Base-by-base conservation (phyloP, 2,113 vertebrate genomes). In the Furnarius figulus region DNA sequence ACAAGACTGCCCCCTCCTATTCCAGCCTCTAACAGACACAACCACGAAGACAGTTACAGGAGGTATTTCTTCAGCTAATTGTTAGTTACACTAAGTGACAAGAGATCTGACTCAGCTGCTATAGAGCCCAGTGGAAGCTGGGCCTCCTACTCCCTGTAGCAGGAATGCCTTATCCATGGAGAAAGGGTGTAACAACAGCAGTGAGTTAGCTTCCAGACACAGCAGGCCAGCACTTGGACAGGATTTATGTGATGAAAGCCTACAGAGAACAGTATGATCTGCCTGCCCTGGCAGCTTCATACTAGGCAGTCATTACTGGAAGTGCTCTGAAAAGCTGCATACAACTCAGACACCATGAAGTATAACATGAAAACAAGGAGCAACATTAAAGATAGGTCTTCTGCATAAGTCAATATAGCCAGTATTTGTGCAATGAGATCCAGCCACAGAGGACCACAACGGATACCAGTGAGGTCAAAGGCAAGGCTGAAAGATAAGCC, bases 71-170 rank as follows among this genome's bases (percentile, higher is more conserved):
- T 74, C 74, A 85, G 71, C 65, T 62, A 86, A 72, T 35, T 90
- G 37, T 33, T 94, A 86, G 81, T 88, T 84, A 88, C 30, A 62
- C 42, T 83, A 83, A 92, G 70, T 77, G 68, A 67, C 33, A 71
- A 58, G 61, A 82, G 22, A 80, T 67, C 55, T 52, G 65, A 92
- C 59, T 74, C 79, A 89, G 50, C 35, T 53, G 42, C 91, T 86
- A 2, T 0, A 50, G 24, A 84, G 30, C 23, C 68, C 33, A 19
- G 21, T 67, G 42, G 58, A 83, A 85, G 53, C 58, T 24, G 15
- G 65, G 80, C 37, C 59, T 83, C 71, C 75, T 52, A 7, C 33
- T 82, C 70, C 44, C 31, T 10, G 1, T 0, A 37, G 40, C 23
- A 74, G 47, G 47, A 79, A 63, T 71, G 68, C 35, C n/a, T 83